Base-by-base conservation (phyloP, 2,113 vertebrate species). In the Hypomesus transpacificus region DNA sequence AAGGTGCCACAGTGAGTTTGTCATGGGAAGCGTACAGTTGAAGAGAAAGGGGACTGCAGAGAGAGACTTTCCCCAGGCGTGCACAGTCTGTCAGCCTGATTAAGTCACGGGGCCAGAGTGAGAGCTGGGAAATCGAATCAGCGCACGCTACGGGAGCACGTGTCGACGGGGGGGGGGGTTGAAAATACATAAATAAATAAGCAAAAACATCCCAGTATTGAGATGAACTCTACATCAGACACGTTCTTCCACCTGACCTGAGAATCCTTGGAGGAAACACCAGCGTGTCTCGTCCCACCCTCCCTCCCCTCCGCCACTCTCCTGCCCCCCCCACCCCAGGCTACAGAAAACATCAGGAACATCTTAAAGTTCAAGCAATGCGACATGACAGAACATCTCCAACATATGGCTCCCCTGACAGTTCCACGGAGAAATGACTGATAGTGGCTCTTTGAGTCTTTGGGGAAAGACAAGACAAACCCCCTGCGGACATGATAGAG, bases 1-100 rank as follows among this genome's bases (percentile, higher is more conserved):
- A 92, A 92, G 80, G 77, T 93, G 94, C 93, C 95, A 95, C 78
- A 93, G 92, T 91, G 89, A 84, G 90, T 97, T 95, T 96, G 94
- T 94, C 84, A 88, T 79, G 79, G 82, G 61, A 14, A 66, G 90
- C 83, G 84, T 91, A 93, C 92, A 94, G 82, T 89, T 84, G 86
- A 89, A 91, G 93, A 76, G 88, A 93, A 92, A 92, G 85, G 91
- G 84, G 81, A 90, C 80, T 85, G 86, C 17, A 87, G 86, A 89
- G 90, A 82, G 83, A 88, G 87, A 86, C 81, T 88, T 89, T 91
- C 89, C 92, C 75, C 75, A 88, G 93, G 94, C 94, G 93, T 90
- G 93, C 85, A 87, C 88, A 93, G 90, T 82, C 92, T 95, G 94
- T 95, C 96, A 94, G 92, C 80, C 92, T 92, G 93, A 91, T 94